A percentile compares a stretch with the other conserved stretches of the same genome.
These are phyloP conservation scores for Dipodomys merriami DNA, from an alignment of 2,113 vertebrate genomes.

Conservation along the genomic window DNA sequence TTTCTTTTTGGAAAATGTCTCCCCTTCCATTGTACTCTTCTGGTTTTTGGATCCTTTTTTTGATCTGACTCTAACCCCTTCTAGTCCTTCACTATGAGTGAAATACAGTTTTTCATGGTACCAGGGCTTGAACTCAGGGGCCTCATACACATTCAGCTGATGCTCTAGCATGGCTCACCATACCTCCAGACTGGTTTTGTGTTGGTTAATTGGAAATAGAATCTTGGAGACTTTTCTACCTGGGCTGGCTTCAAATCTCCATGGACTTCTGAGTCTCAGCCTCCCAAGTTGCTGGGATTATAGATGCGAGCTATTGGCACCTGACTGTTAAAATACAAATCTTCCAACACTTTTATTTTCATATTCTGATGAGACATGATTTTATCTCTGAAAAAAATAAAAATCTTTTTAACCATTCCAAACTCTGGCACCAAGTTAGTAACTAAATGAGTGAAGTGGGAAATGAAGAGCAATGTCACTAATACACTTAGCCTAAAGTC, in stretches of 20 bases:
- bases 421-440: background rate
- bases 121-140: too few relatives aligned
- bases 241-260: too few relatives aligned
- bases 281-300: too few relatives aligned
- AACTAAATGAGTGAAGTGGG: background rate
- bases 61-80: background rate
- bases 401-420: background rate
- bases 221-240: too few relatives aligned
- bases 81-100: background rate
- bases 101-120: background rate
- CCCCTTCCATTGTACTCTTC: too few relatives aligned
- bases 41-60: background rate
- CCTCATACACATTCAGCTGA: too few relatives aligned
- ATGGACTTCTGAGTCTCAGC: too few relatives aligned
- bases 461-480: background rate
- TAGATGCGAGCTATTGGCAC: too few relatives aligned
- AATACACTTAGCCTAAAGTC: background rate
- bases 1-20: too few relatives aligned
- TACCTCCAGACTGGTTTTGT: too few relatives aligned
- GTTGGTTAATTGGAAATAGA: too few relatives aligned
- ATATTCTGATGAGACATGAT: background rate
- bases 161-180: too few relatives aligned
- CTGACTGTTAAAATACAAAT: background rate
- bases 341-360: constrained; percentile 15
- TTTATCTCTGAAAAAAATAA: constrained; percentile 38